A percentile compares a stretch with the other conserved stretches of the same genome.
Conservation (phyloP, 2,888 invertebrate species). For the Apodemia duryi region DNA sequence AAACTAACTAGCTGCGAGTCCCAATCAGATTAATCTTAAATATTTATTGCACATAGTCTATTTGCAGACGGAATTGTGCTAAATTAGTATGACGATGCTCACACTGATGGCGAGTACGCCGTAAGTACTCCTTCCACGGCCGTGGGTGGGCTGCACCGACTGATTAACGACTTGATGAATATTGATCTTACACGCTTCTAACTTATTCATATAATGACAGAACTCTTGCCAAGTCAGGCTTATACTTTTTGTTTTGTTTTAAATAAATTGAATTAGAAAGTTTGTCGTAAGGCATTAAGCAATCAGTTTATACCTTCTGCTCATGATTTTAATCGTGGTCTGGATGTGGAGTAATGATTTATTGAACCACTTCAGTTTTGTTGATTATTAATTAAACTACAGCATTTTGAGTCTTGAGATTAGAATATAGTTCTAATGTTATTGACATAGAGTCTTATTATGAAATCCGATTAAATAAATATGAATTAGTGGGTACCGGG, state of each 20-base stretch:
- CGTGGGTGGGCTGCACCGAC: constrained; percentile 69
- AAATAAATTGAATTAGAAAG: constrained; percentile 15
- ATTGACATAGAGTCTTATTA: too few species aligned
- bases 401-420: too few species aligned
- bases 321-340: neutral
- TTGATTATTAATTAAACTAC: too few species aligned
- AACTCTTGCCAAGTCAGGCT: constrained; percentile 12
- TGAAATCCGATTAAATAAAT: too few species aligned
- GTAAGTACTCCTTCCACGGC: constrained; percentile 48
- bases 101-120: constrained; percentile 70
- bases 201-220: constrained; percentile 20
- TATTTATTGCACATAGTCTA: constrained; percentile 75
- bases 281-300: neutral
- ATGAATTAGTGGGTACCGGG: too few species aligned
- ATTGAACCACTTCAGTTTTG: neutral
- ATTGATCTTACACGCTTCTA: constrained; percentile 43
- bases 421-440: too few species aligned
- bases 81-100: constrained; percentile 76
- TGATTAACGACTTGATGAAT: constrained; percentile 72
- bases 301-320: neutral
- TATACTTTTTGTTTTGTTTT: constrained; percentile 15
- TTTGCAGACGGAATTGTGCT: constrained; percentile 59
- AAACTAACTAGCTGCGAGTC: constrained; percentile 51
- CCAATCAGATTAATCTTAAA: constrained; percentile 77
- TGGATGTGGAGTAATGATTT: neutral